phyloP scores from a whole-genome alignment of 1,140 invertebrate genomes.

The Harlomillsia oculata region DNA sequence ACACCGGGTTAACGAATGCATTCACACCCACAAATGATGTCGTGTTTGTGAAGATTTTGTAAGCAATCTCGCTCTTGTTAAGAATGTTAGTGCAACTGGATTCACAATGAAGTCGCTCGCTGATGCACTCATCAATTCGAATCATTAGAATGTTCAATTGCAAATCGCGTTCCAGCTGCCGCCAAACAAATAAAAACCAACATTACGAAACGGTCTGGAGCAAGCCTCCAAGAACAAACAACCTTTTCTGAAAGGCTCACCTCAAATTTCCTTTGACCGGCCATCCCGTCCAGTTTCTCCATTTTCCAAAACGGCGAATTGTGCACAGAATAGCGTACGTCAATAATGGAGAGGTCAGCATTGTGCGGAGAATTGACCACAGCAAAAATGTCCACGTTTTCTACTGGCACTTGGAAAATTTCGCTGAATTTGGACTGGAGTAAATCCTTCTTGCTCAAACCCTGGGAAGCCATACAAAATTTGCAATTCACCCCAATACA shows the following conservation, averaged over 20 bases:
- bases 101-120: constrained; percentile 56
- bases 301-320: constrained; percentile 80
- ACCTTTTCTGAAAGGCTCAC: constrained; percentile 41
- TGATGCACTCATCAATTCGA: constrained; percentile 75
- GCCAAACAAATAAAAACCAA: constrained; percentile 21
- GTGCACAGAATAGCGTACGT: constrained; percentile 82
- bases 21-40: constrained; percentile 81
- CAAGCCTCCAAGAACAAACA: constrained; percentile 6
- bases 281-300: constrained; percentile 71
- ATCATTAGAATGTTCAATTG: constrained; percentile 66
- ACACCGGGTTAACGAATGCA: constrained; percentile 63
- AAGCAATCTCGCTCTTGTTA: constrained; percentile 58
- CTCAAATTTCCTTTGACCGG: constrained; percentile 54
- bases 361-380: constrained; percentile 60
- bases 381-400: constrained; percentile 88
- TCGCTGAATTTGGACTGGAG: constrained; percentile 56
- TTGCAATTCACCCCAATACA: neutral
- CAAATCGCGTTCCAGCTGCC: constrained; percentile 56
- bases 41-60: constrained; percentile 73
- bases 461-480: constrained; percentile 35
- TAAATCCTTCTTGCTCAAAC: constrained; percentile 62
- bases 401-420: constrained; percentile 61
- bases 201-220: neutral
- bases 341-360: constrained; percentile 48
- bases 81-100: constrained; percentile 62